phyloP scores from a whole-genome alignment of 2,888 invertebrate species.

The Orthonychiurus folsomi region DNA sequence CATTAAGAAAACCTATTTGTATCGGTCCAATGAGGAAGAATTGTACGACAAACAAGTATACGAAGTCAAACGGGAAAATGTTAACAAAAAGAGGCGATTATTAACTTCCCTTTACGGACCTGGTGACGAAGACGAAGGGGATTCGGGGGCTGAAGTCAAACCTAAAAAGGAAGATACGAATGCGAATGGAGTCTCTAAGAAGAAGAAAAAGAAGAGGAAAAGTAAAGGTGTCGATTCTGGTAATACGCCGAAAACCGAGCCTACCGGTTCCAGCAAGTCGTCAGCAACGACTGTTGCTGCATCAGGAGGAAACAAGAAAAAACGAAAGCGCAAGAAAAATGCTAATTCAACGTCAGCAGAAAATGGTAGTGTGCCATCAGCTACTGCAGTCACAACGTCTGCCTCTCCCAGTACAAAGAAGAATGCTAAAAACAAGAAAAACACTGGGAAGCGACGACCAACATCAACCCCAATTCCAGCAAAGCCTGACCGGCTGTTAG shows the following conservation, averaged over 20 bases:
- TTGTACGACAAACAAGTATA: conserved; percentile 68
- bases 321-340: conserved; percentile 17
- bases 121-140: conserved; percentile 13
- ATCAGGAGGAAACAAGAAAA: conserved; percentile 23
- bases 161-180: no score
- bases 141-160: conserved; percentile 6
- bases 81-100: conserved; percentile 64
- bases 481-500: conserved; percentile 72
- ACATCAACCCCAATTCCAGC: no score
- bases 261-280: no score
- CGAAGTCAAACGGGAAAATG: conserved; percentile 62
- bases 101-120: conserved; percentile 62
- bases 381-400: not conserved
- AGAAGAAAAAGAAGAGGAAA: conserved; percentile 12
- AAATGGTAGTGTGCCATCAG: conserved; percentile 14
- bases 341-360: conserved; percentile 17
- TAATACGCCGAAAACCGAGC: conserved; percentile 12
- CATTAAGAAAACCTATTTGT: conserved; percentile 73
- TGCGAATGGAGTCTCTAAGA: no score
- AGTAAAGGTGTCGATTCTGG: not conserved
- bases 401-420: no score
- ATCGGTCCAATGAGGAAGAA: conserved; percentile 68
- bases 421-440: conserved; percentile 3
- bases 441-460: conserved; percentile 11
- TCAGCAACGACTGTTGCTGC: conserved; percentile 18